phyloP scores from a whole-genome alignment of 2,797 vertebrate genomes.

The Crax fasciolata region DNA sequence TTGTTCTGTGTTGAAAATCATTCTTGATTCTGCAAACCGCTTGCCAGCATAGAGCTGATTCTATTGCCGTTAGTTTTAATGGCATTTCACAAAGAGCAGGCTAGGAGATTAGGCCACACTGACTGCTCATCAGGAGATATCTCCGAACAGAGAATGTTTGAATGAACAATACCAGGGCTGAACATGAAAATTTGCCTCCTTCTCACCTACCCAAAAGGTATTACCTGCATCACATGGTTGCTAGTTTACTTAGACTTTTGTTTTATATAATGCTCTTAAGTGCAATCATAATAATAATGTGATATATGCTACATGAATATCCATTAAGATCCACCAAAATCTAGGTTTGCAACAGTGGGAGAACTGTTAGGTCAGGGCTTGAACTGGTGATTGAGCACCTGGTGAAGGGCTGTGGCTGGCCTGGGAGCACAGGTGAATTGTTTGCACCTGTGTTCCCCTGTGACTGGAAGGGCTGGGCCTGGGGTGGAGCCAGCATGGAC shows the following conservation, averaged over 20 bases:
- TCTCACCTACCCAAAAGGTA: neutral
- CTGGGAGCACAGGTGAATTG: too few species aligned
- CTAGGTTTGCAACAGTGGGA: neutral
- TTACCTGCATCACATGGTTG: neutral
- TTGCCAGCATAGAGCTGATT: neutral
- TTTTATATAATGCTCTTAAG: neutral
- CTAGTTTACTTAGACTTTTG: neutral
- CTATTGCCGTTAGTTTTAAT: rapidly evolving
- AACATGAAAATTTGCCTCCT: neutral
- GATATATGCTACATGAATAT: neutral
- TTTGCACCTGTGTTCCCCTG: too few species aligned
- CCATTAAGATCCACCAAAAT: neutral
- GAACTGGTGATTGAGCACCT: too few species aligned
- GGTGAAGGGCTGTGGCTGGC: too few species aligned
- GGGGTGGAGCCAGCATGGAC: too few species aligned
- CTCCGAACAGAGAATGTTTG: neutral
- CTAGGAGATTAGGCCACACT: neutral
- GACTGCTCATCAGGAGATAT: neutral
- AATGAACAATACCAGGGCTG: neutral
- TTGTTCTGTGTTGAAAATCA: neutral
- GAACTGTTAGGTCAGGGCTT: too few species aligned
- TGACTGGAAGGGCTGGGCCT: too few species aligned
- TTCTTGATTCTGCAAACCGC: neutral
- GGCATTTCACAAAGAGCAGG: neutral
- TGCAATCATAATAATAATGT: neutral